phyloP scores from a whole-genome alignment of 1,140 invertebrate genomes.

The Drosophila tani region DNA sequence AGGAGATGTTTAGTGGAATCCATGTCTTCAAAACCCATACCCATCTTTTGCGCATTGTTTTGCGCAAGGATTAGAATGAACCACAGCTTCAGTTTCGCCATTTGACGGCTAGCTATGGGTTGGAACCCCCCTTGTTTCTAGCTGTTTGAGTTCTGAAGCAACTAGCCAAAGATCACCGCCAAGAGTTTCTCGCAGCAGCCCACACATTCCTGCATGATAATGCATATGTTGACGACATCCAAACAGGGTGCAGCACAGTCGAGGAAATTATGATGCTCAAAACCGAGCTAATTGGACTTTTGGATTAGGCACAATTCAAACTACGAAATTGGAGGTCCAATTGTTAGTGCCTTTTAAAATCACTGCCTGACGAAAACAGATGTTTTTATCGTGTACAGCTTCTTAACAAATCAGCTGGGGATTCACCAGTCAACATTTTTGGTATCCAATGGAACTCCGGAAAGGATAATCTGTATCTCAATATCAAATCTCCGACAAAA shows the following conservation, averaged over 20 bases:
- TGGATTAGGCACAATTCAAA: not conserved
- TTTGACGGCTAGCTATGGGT: slow-evolving; percentile 8
- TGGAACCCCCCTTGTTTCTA: slow-evolving; percentile 7
- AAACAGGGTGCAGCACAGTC: too few relatives aligned
- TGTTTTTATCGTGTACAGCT: not conserved
- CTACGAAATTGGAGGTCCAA: not conserved
- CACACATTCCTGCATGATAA: not conserved
- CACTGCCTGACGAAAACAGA: not conserved
- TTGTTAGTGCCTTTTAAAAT: not conserved
- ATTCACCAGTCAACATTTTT: not conserved
- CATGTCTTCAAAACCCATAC: not conserved
- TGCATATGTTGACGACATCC: too few relatives aligned
- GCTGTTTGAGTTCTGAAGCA: slow-evolving; percentile 13
- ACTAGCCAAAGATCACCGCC: slow-evolving; percentile 3
- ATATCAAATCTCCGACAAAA: too few relatives aligned
- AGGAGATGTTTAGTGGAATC: not conserved
- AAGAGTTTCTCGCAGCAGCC: not conserved
- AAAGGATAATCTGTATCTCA: too few relatives aligned
- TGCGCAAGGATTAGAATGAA: not conserved
- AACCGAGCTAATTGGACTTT: not conserved
- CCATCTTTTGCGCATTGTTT: not conserved
- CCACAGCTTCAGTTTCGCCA: not conserved
- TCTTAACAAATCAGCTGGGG: not conserved
- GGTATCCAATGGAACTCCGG: not conserved
- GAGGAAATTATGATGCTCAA: not conserved